phyloP scores from a whole-genome alignment of 2,113 vertebrate genomes.

The Triplophysa rosa region DNA sequence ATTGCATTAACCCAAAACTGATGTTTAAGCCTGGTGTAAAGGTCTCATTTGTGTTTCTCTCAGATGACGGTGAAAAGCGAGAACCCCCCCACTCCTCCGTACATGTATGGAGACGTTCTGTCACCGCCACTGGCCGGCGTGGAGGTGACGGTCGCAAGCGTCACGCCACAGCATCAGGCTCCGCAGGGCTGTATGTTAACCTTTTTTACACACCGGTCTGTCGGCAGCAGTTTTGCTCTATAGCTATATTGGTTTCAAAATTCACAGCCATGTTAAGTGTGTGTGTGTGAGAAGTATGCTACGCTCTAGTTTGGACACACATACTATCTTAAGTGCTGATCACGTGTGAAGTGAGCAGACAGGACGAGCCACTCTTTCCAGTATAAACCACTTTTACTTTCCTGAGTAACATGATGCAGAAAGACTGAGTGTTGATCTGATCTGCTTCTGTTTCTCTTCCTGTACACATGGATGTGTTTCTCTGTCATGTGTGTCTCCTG shows the following conservation, averaged over 20 bases:
- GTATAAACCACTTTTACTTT: too few species aligned
- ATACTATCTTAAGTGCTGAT: too few species aligned
- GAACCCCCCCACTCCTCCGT: constrained; percentile 82
- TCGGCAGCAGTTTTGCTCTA: too few species aligned
- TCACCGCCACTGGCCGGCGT: constrained; percentile 73
- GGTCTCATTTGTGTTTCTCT: background rate
- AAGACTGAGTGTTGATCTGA: background rate
- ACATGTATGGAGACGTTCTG: constrained; percentile 82
- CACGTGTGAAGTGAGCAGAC: background rate
- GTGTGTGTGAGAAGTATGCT: too few species aligned
- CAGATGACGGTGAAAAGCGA: constrained; percentile 79
- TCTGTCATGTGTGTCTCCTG: too few species aligned
- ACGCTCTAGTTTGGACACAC: too few species aligned
- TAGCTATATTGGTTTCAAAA: too few species aligned
- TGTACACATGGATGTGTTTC: too few species aligned
- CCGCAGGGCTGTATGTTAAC: constrained; percentile 2
- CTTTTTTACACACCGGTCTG: too few species aligned
- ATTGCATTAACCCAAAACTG: too few species aligned
- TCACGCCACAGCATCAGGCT: constrained; percentile 36
- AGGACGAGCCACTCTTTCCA: background rate
- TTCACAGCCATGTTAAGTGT: too few species aligned
- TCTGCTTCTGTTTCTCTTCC: background rate
- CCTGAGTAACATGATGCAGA: background rate
- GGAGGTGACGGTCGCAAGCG: constrained; percentile 73
- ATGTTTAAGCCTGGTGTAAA: too few species aligned